phyloP scores from a whole-genome alignment of 2,888 invertebrate genomes.

The Synanthedon vespiformis region DNA sequence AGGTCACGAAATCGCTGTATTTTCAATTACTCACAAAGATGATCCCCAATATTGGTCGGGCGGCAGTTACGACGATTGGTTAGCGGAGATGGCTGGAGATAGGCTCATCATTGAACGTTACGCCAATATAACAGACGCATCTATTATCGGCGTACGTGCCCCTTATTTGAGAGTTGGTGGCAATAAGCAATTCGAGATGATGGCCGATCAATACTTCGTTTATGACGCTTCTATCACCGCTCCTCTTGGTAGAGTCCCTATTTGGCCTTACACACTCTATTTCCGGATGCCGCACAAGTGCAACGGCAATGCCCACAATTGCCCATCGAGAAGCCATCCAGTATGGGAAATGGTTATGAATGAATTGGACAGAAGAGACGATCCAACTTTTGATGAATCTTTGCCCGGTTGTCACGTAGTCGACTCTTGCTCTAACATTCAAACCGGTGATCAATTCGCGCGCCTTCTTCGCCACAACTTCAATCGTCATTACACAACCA shows the following conservation, averaged over 20 bases:
- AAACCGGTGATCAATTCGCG: constrained; percentile 90
- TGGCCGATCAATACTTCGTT: constrained; percentile 94
- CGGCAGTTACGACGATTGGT: constrained; percentile 91
- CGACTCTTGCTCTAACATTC: constrained; percentile 93
- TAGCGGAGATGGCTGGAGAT: constrained; percentile 94
- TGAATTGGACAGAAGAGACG: constrained; percentile 92
- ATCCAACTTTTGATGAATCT: constrained; percentile 93
- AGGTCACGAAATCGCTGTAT: constrained; percentile 92
- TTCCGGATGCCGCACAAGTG: constrained; percentile 97
- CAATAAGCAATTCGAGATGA: constrained; percentile 96
- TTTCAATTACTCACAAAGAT: constrained; percentile 93
- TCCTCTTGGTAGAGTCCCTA: constrained; percentile 87
- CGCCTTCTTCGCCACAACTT: constrained; percentile 93
- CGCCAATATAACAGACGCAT: constrained; percentile 92
- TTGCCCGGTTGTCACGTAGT: constrained; percentile 95
- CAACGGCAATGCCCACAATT: constrained; percentile 93
- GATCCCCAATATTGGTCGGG: constrained; percentile 91
- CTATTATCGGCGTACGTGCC: constrained; percentile 89
- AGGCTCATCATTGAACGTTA: constrained; percentile 89
- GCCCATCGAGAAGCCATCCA: constrained; percentile 90
- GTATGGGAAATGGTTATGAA: constrained; percentile 99
- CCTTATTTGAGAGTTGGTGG: constrained; percentile 92
- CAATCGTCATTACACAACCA: constrained; percentile 92
- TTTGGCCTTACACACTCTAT: constrained; percentile 98
- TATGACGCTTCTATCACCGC: constrained; percentile 96